phyloP scores from a whole-genome alignment of 1,140 invertebrate genomes.

The Argopecten irradians region DNA sequence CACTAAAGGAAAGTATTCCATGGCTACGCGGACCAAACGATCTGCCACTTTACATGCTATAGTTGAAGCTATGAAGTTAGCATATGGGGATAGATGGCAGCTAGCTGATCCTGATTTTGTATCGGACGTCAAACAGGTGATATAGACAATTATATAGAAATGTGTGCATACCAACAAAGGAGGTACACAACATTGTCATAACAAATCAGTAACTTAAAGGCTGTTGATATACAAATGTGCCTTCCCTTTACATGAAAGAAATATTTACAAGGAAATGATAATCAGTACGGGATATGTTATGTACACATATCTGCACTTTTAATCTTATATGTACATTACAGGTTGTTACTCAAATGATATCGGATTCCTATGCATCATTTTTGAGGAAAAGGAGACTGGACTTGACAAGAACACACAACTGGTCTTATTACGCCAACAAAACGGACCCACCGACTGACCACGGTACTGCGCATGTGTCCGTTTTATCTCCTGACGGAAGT shows the following conservation, averaged over 20 bases:
- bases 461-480: constrained; percentile 93
- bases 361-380: constrained; percentile 80
- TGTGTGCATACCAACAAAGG: too few species aligned
- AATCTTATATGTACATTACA: constrained; percentile 66
- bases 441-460: constrained; percentile 33
- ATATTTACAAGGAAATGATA: too few species aligned
- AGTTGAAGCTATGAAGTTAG: constrained; percentile 93
- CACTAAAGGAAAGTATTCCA: not conserved
- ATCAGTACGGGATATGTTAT: too few species aligned
- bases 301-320: not conserved
- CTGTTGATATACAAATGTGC: too few species aligned
- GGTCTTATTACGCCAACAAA: constrained; percentile 57
- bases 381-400: constrained; percentile 81
- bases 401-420: constrained; percentile 83
- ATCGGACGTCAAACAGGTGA: constrained; percentile 76
- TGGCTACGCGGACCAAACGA: not conserved
- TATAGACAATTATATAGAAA: not conserved
- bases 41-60: constrained; percentile 81
- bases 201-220: too few species aligned
- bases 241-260: too few species aligned
- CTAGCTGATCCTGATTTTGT: constrained; percentile 88
- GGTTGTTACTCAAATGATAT: constrained; percentile 82
- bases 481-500: constrained; percentile 91
- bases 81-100: constrained; percentile 87
- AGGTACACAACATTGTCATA: too few species aligned